Conservation (phyloP, 2,113 vertebrate genomes). For the Neotoma lepida region DNA sequence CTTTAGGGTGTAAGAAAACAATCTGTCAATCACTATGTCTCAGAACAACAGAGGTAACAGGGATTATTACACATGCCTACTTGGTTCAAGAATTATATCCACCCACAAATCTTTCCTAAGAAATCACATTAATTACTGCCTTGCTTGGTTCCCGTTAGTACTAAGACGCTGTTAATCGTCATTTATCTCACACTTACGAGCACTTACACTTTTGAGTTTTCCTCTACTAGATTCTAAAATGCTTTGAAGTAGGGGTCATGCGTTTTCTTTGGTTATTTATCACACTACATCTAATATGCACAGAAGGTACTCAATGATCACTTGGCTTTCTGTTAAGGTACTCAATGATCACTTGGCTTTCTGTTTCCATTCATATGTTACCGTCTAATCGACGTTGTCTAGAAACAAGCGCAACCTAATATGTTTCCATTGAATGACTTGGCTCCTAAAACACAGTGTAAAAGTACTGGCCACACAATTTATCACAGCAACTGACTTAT, state of each 20-base stretch:
- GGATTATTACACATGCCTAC: background rate
- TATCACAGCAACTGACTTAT: background rate
- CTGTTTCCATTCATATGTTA: background rate
- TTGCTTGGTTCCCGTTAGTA: slow-evolving; percentile 7
- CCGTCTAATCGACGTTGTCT: background rate
- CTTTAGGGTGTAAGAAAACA: slow-evolving; percentile 78
- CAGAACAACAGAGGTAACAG: slow-evolving; percentile 5
- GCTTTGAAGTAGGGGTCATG: background rate
- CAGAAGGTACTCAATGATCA: background rate
- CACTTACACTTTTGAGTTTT: background rate
- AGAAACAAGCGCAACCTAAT: slow-evolving; percentile 9
- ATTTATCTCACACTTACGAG: background rate
- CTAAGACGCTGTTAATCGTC: background rate
- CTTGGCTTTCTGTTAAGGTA: slow-evolving; percentile 28
- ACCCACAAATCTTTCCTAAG: slow-evolving; percentile 34
- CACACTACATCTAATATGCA: background rate
- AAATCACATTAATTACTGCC: background rate
- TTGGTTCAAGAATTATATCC: slow-evolving; percentile 35
- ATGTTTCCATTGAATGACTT: slow-evolving; percentile 9
- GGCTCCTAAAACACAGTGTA: slow-evolving; percentile 28
- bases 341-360: slow-evolving; percentile 10
- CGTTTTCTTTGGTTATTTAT: slow-evolving; percentile 40
- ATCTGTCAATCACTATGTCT: background rate
- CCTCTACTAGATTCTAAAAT: slow-evolving; percentile 12
- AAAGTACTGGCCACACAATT: slow-evolving; percentile 25